A percentile compares a stretch with the other conserved stretches of the same genome.
Evolutionary conservation across 2,888 invertebrate species (phyloP).

Genomic region (Heliconius cydno): DNA sequence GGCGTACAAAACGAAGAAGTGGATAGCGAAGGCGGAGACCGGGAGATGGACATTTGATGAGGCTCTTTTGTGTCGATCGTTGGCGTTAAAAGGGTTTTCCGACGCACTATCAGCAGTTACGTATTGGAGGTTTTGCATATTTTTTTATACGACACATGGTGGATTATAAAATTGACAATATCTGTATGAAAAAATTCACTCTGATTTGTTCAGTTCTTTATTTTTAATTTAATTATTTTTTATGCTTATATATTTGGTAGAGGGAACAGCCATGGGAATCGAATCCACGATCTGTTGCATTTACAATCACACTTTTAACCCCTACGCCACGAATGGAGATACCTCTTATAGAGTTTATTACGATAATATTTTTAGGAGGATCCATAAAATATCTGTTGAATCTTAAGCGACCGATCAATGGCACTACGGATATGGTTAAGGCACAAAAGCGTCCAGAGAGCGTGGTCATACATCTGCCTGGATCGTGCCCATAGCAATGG

Average conservation of each 20-base stretch:
- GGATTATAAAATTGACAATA: conserved; percentile 51
- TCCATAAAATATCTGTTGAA: conserved; percentile 42
- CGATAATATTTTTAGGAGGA: neutral
- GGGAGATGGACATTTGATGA: conserved; percentile 83
- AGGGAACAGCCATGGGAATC: no score
- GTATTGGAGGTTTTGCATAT: conserved; percentile 53
- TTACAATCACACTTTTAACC: no score
- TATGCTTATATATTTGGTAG: neutral
- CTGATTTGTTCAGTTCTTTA: neutral
- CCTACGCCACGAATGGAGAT: no score
- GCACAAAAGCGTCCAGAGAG: conserved; percentile 49
- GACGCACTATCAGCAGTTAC: conserved; percentile 67
- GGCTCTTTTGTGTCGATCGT: conserved; percentile 80
- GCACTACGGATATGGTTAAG: conserved; percentile 58
- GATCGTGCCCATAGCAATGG: conserved; percentile 75
- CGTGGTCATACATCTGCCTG: conserved; percentile 72
- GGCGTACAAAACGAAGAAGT: conserved; percentile 71
- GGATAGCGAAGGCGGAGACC: conserved; percentile 55
- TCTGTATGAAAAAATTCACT: conserved; percentile 36
- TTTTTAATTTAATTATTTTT: neutral
- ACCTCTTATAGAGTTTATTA: neutral
- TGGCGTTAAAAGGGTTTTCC: conserved; percentile 74
- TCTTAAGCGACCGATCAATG: conserved; percentile 58
- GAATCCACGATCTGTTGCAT: no score
- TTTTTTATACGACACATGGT: conserved; percentile 51